These are phyloP conservation scores for Myotis daubentonii DNA, from an alignment of 2,797 vertebrate genomes.

Conservation along the genomic window DNA sequence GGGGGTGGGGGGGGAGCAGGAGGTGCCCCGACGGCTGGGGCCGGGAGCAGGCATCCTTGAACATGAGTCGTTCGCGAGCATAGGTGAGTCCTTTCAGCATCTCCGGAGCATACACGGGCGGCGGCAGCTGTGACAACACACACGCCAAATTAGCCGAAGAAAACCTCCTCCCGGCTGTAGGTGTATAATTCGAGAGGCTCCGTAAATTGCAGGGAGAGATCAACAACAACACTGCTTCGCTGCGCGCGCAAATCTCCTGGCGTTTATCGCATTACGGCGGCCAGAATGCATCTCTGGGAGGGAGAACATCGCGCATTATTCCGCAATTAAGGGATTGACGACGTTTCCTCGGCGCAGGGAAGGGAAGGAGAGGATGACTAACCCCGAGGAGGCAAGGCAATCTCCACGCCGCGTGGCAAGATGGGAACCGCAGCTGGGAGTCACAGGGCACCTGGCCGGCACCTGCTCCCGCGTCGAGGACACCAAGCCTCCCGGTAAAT, in stretches of 20 bases:
- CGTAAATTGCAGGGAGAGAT: not conserved
- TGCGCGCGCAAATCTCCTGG: constrained; percentile 25
- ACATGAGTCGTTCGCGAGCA: accelerated
- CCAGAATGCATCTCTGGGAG: constrained; percentile 48
- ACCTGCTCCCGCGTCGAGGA: constrained; percentile 79
- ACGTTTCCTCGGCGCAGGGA: constrained; percentile 61
- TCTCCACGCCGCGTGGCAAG: constrained; percentile 76
- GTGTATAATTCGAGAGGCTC: not conserved
- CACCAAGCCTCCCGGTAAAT: constrained; percentile 74
- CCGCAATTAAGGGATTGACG: constrained; percentile 68
- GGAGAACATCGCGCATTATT: constrained; percentile 67
- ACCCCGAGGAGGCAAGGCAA: constrained; percentile 73
- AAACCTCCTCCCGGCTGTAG: not conserved
- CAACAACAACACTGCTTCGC: not conserved
- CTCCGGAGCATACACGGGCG: not conserved
- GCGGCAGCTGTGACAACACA: not conserved
- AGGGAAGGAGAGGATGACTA: constrained; percentile 63
- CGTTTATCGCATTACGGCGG: constrained; percentile 57
- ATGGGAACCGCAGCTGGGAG: constrained; percentile 80
- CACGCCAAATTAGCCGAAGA: not conserved
- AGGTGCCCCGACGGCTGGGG: not conserved
- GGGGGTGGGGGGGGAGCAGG: not conserved
- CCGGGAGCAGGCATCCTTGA: not conserved
- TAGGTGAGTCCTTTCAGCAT: not conserved
- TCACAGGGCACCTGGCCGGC: constrained; percentile 79